These are phyloP conservation scores for Gonatopus flavifemur DNA, from an alignment of 1,140 invertebrate genomes.

Conservation along the genomic window DNA sequence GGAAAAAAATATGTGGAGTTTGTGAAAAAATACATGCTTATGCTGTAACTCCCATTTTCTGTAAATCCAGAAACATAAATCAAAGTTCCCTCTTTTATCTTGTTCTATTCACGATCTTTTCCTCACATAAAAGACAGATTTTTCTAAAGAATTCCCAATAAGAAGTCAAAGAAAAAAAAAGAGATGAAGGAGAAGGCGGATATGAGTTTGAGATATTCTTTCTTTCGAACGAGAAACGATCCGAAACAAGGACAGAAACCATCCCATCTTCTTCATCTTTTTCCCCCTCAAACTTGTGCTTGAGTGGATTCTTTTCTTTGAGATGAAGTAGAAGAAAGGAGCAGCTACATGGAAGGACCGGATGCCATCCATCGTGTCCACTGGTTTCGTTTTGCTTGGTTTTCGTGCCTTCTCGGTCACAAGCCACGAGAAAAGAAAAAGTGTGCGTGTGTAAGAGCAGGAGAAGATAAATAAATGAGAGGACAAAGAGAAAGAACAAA, in stretches of 20 bases:
- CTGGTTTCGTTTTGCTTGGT: slow-evolving; percentile 42
- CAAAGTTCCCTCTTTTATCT: too few species aligned
- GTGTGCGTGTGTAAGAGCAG: slow-evolving; percentile 1
- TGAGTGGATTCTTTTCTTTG: slow-evolving; percentile 6
- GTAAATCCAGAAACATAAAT: too few species aligned
- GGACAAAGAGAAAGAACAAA: neutral
- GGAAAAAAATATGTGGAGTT: too few species aligned
- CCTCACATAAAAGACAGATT: too few species aligned
- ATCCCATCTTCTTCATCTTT: too few species aligned
- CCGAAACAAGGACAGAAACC: too few species aligned
- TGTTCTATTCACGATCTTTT: too few species aligned
- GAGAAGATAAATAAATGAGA: slow-evolving; percentile 9
- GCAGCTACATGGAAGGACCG: too few species aligned
- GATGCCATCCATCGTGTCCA: slow-evolving; percentile 53
- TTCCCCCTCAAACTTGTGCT: neutral
- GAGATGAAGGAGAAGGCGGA: neutral
- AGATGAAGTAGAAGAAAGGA: slow-evolving; percentile 17
- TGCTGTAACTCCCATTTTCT: too few species aligned
- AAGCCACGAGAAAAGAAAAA: slow-evolving; percentile 10
- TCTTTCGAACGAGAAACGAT: neutral
- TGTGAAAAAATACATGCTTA: too few species aligned
- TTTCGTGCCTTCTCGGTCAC: slow-evolving; percentile 32
- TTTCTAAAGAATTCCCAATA: too few species aligned
- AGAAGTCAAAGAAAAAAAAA: neutral
- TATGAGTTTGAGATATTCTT: neutral